Base-by-base conservation (phyloP, 1,140 invertebrate genomes). In the Cardiocondyla obscurior region DNA sequence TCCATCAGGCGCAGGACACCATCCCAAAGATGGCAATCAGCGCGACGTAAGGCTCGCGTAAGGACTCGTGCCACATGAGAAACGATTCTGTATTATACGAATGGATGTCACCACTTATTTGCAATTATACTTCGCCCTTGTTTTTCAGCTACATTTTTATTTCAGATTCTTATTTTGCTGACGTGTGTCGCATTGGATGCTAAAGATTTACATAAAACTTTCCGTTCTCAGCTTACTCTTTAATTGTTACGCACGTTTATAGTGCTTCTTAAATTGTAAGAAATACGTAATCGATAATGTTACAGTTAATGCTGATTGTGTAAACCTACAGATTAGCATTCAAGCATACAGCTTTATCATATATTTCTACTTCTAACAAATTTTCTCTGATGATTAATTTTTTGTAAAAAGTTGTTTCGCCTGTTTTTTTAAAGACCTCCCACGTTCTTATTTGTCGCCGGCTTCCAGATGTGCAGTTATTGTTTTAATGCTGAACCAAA, bases 11-110 rank as follows among this genome's bases (percentile, higher is more conserved):
- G 92, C 49, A 92, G 93, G 64, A 94, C 93, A 83, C 93, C 94
- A 12, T 94, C 94, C 22, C 93, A 94, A 76, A 92, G 93, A 82
- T 94, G 94, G 94, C 93, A 94, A 85, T 94, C 94, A 25, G 93
- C 93, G 60, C 89, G 93, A 19, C 91, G 92, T 65, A 94, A 94
- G 89, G 94, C 93, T 90, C 93, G 92, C 81, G 93, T 94, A 94
- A 94, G 93, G 89, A 90, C 88, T 62, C 16, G 30, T 87, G 82
- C 57, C 82, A 87, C 86, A 90, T 89, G 88, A 85, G 82, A 87
- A 81, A 72, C 85, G 49, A 81, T 12, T 72, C 64, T n/a, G 51
- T 49, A 49, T 62, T 49, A 49, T 62, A 49, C 12, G 0, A 74
- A 28, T 49, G 8, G 8, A 51, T 42, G 25, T 55, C 44, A 33